These are phyloP conservation scores for Plebejus melissa DNA, from an alignment of 2,888 invertebrate genomes.

Conservation along the genomic window DNA sequence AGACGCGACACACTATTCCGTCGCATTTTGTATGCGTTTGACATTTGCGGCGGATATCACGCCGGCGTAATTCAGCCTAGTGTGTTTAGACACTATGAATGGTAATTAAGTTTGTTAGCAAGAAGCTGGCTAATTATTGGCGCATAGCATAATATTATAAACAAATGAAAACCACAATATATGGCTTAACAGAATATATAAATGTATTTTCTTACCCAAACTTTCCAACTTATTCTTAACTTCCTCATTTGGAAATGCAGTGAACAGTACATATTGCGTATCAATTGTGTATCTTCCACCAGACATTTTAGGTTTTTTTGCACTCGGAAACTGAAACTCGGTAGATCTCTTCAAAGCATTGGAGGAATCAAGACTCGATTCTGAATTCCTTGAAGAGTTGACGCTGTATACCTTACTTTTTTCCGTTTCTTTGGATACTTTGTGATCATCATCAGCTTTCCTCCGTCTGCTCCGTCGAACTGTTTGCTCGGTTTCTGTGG, in stretches of 20 bases:
- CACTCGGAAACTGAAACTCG: conserved; percentile 43
- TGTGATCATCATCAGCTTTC: conserved; percentile 35
- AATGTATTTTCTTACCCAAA: conserved; percentile 50
- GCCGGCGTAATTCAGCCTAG: no score
- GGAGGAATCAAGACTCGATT: conserved; percentile 49
- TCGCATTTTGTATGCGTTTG: no score
- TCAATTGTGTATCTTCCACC: conserved; percentile 42
- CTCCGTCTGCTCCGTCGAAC: conserved; percentile 57
- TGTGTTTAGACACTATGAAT: no score
- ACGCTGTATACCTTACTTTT: conserved; percentile 56
- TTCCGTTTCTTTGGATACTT: conserved; percentile 44
- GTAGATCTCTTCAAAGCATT: conserved; percentile 49
- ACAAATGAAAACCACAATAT: neutral
- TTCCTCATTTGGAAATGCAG: conserved; percentile 56
- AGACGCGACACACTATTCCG: no score
- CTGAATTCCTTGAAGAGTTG: conserved; percentile 42
- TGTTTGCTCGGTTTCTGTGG: conserved; percentile 36
- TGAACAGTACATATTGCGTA: conserved; percentile 58
- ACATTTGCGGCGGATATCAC: no score
- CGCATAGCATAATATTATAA: no score
- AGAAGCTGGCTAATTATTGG: no score
- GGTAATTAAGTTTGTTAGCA: no score
- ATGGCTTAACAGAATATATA: no score
- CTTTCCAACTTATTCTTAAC: conserved; percentile 55
- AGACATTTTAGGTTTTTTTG: conserved; percentile 49